Conservation (phyloP, 2,888 invertebrate species). For the Erynnis tages region DNA sequence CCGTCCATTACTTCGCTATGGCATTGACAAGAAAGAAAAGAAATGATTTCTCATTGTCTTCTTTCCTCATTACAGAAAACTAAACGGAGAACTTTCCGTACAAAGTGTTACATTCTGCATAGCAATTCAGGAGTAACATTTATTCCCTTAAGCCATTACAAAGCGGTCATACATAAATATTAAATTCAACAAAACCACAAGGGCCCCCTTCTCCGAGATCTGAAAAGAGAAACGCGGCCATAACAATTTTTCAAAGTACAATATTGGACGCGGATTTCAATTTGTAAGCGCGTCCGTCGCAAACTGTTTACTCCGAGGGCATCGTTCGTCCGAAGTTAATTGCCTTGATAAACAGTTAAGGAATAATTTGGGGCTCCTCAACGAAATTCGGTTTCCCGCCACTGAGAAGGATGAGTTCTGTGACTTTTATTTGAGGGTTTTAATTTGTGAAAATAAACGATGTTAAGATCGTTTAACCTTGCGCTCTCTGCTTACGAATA, state of each 20-base stretch:
- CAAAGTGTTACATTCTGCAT: too few relatives aligned
- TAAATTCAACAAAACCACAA: too few relatives aligned
- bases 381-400: slow-evolving; percentile 19
- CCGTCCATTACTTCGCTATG: too few relatives aligned
- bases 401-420: slow-evolving; percentile 5
- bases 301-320: slow-evolving; percentile 45
- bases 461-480: background rate
- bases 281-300: slow-evolving; percentile 33
- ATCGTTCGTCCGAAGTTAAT: slow-evolving; percentile 47
- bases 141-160: too few relatives aligned
- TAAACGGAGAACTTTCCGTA: too few relatives aligned
- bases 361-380: slow-evolving; percentile 42
- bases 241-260: slow-evolving; percentile 25
- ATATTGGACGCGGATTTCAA: slow-evolving; percentile 33
- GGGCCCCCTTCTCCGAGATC: too few relatives aligned
- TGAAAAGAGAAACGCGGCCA: background rate
- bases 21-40: too few relatives aligned
- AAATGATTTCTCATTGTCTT: too few relatives aligned
- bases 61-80: too few relatives aligned
- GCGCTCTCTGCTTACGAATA: too few relatives aligned
- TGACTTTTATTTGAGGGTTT: slow-evolving; percentile 2
- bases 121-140: too few relatives aligned
- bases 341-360: slow-evolving; percentile 54
- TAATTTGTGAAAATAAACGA: slow-evolving; percentile 5
- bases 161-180: too few relatives aligned